Evolutionary conservation across 2,113 vertebrate species (phyloP).

Genomic region (Cromileptes altivelis): DNA sequence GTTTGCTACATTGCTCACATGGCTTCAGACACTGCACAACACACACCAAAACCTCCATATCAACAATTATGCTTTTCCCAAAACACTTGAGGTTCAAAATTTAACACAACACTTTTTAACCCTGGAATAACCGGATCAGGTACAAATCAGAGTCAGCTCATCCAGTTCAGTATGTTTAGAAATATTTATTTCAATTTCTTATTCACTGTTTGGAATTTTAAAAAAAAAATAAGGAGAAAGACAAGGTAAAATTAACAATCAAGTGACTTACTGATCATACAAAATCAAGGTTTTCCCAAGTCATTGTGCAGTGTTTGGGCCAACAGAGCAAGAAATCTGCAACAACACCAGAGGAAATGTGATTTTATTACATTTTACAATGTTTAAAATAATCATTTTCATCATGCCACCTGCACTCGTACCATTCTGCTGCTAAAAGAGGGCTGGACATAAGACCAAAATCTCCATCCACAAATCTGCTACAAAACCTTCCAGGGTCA

Average conservation of each 20-base stretch:
- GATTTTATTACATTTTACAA: constrained; percentile 35
- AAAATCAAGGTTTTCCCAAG: constrained; percentile 5
- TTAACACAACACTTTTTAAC: not conserved
- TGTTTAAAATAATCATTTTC: constrained; percentile 15
- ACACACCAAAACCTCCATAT: not conserved
- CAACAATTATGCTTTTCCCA: not conserved
- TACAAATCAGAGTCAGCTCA: not conserved
- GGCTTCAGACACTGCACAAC: constrained; percentile 5
- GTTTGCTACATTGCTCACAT: not conserved
- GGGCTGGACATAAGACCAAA: not conserved
- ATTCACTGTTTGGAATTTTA: not conserved
- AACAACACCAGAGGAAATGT: constrained; percentile 15
- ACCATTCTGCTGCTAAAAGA: not conserved
- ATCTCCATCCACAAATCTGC: constrained; percentile 4
- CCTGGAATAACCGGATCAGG: not conserved
- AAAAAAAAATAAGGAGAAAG: not conserved
- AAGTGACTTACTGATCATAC: constrained; percentile 14
- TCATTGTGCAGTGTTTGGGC: constrained; percentile 16
- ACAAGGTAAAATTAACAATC: not conserved
- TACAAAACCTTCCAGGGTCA: not conserved
- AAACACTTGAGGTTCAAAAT: not conserved
- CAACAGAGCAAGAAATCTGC: constrained; percentile 16
- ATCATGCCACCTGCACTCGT: not conserved
- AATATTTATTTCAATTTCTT: constrained; percentile 5
- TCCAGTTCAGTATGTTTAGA: not conserved